A percentile compares a stretch with the other conserved stretches of the same genome.
These are phyloP conservation scores for Taurulus bubalis DNA, from an alignment of 2,113 vertebrate genomes.

Conservation along the genomic window DNA sequence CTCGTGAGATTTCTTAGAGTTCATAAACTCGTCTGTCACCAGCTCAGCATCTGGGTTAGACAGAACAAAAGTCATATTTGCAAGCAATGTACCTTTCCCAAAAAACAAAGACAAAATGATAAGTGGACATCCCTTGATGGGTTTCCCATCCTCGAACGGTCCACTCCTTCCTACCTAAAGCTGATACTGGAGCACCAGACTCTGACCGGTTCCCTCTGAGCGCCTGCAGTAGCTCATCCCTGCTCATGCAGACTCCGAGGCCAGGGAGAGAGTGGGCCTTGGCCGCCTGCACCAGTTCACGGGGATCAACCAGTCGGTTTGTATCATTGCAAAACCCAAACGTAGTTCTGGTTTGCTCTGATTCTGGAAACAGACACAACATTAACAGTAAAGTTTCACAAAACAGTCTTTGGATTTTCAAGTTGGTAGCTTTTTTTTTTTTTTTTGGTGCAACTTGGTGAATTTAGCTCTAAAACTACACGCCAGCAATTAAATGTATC, in stretches of 20 bases:
- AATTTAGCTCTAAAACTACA: no score
- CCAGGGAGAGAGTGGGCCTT: constrained; percentile 85
- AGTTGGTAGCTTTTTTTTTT: no score
- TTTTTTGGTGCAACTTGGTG: no score
- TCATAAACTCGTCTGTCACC: constrained; percentile 93
- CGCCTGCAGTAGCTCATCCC: constrained; percentile 84
- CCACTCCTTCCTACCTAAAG: constrained; percentile 43
- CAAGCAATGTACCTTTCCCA: not conserved
- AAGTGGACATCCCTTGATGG: not conserved
- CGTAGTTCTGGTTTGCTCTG: constrained; percentile 70
- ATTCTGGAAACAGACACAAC: constrained; percentile 8
- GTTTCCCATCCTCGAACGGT: constrained; percentile 18
- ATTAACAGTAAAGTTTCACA: not conserved
- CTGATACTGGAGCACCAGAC: constrained; percentile 42
- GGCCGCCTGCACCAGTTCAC: constrained; percentile 84
- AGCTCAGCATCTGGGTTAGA: constrained; percentile 71
- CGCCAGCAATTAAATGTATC: not conserved
- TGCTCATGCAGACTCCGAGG: constrained; percentile 86
- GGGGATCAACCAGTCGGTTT: constrained; percentile 84
- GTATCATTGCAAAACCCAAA: constrained; percentile 88
- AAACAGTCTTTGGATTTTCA: not conserved
- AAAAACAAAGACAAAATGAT: not conserved
- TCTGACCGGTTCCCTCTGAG: constrained; percentile 64
- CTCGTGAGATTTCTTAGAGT: constrained; percentile 96
- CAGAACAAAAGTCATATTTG: not conserved